Conservation (phyloP, 2,888 invertebrate genomes). For the Cotesia congregata region DNA sequence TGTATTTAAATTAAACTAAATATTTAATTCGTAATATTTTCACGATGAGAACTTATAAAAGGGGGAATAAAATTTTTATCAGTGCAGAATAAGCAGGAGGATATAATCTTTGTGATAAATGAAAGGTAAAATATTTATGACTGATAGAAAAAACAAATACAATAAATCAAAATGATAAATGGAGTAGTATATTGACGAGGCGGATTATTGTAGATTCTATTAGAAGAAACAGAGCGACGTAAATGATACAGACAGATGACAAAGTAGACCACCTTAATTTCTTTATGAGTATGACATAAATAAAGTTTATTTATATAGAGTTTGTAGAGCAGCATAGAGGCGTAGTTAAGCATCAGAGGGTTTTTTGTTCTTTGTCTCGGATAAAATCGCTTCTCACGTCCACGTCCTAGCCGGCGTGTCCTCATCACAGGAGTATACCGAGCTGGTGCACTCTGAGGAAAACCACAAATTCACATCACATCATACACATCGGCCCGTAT, state of each 20-base stretch:
- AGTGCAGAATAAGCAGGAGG: not conserved
- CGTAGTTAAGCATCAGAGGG: conserved; percentile 51
- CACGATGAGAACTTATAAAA: not conserved
- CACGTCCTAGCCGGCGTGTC: conserved; percentile 15
- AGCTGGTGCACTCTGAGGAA: conserved; percentile 28
- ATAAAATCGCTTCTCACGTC: conserved; percentile 53
- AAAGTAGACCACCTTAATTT: conserved; percentile 54
- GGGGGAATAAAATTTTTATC: not conserved
- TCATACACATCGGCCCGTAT: conserved; percentile 33
- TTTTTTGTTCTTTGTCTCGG: conserved; percentile 38
- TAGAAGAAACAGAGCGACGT: not conserved
- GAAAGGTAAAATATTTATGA: not conserved
- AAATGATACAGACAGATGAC: conserved; percentile 42
- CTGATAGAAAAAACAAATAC: not conserved
- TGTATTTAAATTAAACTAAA: too few species aligned
- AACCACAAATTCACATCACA: conserved; percentile 49
- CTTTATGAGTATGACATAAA: conserved; percentile 48
- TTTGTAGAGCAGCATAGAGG: conserved; percentile 48
- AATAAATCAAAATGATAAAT: not conserved
- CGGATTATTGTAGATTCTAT: not conserved
- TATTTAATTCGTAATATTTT: too few species aligned
- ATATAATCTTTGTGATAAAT: not conserved
- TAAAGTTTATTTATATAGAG: conserved; percentile 39
- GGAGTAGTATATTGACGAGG: not conserved
- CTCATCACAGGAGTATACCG: conserved; percentile 37